Percentiles rank a stretch among this genome's conserved stretches.
Conservation (phyloP, 2,888 invertebrate genomes). For the Lapara coniferarum region DNA sequence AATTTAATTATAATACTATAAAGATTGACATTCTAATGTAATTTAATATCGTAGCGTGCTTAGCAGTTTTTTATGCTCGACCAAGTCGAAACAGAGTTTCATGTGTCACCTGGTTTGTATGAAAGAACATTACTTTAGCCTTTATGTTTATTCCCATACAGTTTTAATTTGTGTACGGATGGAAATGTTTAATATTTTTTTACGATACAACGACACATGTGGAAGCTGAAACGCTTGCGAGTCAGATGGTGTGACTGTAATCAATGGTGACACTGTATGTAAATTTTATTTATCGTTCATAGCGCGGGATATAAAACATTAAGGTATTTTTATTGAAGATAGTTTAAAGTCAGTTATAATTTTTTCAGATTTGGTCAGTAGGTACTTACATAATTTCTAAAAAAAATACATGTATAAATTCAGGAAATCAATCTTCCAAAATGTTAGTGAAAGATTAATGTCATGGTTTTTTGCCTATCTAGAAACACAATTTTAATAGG, state of each 20-base stretch:
- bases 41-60: constrained; percentile 67
- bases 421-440: neutral
- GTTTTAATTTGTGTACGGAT: constrained; percentile 37
- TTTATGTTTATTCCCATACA: constrained; percentile 42
- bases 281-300: constrained; percentile 40
- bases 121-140: constrained; percentile 37
- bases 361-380: no score
- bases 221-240: constrained; percentile 57
- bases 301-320: neutral
- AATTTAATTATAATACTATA: constrained; percentile 41
- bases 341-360: neutral
- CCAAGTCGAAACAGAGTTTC: constrained; percentile 75
- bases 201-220: constrained; percentile 55
- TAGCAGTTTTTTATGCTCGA: constrained; percentile 76
- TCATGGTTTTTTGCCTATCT: no score
- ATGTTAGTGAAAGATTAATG: no score
- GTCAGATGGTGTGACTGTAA: constrained; percentile 61
- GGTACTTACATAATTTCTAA: no score
- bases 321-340: neutral
- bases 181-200: constrained; percentile 41
- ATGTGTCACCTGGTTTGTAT: constrained; percentile 65
- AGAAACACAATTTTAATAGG: no score
- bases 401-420: no score
- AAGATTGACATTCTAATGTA: constrained; percentile 54
- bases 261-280: constrained; percentile 52